Evolutionary conservation across 2,888 invertebrate species (phyloP).

Genomic region (Eupithecia tripunctaria): DNA sequence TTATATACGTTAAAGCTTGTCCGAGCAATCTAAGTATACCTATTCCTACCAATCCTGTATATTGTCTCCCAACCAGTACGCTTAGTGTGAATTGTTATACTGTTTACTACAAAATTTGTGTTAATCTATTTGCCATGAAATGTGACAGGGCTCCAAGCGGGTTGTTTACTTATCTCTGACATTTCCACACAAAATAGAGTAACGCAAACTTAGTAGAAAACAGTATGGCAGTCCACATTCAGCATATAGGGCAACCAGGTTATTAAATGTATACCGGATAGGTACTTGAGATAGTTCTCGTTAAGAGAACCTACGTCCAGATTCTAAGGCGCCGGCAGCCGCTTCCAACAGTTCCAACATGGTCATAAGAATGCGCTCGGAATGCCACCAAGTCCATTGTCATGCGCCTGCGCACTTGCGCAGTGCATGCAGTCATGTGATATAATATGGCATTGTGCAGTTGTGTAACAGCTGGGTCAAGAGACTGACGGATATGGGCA

Average conservation of each 20-base stretch:
- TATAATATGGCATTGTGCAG: slow-evolving; percentile 44
- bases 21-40: background rate
- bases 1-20: background rate
- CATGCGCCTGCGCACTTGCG: slow-evolving; percentile 56
- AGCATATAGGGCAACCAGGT: too few relatives aligned
- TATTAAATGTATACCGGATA: background rate
- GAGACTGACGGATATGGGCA: slow-evolving; percentile 64
- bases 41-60: background rate
- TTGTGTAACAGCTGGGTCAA: slow-evolving; percentile 71
- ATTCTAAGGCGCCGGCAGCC: slow-evolving; percentile 16
- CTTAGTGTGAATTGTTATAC: too few relatives aligned
- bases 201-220: too few relatives aligned
- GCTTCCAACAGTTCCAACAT: slow-evolving; percentile 14
- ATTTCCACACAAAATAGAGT: too few relatives aligned
- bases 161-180: too few relatives aligned
- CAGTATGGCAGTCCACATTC: too few relatives aligned
- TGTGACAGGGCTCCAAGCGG: too few relatives aligned
- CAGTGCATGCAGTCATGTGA: slow-evolving; percentile 58
- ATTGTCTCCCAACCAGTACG: background rate
- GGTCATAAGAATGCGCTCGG: slow-evolving; percentile 55
- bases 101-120: too few relatives aligned
- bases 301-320: background rate
- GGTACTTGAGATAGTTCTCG: background rate
- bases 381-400: slow-evolving; percentile 76
- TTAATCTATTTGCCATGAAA: too few relatives aligned